phyloP scores from a whole-genome alignment of 2,888 invertebrate species.

The Linyphia triangularis region DNA sequence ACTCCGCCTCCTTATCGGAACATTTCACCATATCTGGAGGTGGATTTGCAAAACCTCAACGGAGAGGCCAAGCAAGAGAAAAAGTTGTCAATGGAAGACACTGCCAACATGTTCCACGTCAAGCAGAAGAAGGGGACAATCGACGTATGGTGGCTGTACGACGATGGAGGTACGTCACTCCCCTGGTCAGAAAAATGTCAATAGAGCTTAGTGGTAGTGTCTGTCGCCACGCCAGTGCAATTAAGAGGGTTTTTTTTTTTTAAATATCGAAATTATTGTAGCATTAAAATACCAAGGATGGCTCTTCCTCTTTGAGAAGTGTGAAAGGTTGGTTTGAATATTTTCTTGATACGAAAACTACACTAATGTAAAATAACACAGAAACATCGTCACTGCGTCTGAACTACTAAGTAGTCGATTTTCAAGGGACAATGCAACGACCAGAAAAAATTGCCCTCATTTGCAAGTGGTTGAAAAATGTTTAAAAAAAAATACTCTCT shows the following conservation, averaged over 20 bases:
- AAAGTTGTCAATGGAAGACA: no score
- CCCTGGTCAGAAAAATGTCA: background rate
- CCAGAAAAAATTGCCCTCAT: no score
- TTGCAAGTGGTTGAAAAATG: no score
- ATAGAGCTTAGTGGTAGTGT: background rate
- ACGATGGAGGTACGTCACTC: conserved; percentile 77
- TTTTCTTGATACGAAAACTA: no score
- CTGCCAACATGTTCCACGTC: conserved; percentile 87
- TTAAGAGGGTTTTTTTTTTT: background rate
- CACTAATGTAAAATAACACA: no score
- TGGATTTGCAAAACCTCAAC: background rate
- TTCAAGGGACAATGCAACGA: no score
- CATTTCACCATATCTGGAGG: background rate
- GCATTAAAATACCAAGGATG: no score
- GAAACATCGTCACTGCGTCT: no score
- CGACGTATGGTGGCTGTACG: conserved; percentile 98
- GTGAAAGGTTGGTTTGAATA: no score
- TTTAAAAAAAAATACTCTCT: no score
- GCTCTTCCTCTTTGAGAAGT: no score
- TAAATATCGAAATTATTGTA: background rate
- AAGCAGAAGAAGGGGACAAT: conserved; percentile 92
- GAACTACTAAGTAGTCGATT: no score
- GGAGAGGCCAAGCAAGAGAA: background rate
- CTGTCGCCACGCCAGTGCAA: background rate
- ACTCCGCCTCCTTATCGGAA: background rate